phyloP scores from a whole-genome alignment of 2,113 vertebrate genomes.

The Lepus americanus region DNA sequence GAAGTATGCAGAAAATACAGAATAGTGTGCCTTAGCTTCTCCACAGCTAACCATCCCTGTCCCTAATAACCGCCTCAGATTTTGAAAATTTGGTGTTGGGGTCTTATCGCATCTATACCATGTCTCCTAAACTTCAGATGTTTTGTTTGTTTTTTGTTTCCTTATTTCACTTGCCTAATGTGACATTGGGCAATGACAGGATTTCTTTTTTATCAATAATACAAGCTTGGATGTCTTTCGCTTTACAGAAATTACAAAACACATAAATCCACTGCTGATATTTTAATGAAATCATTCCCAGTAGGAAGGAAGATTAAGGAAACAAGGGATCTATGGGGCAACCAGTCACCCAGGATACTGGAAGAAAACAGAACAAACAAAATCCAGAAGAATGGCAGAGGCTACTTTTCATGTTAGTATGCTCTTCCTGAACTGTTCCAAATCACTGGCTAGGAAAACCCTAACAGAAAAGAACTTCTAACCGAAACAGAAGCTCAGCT shows the following conservation, averaged over 20 bases:
- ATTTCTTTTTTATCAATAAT: background rate
- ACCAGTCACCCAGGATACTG: background rate
- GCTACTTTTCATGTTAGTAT: background rate
- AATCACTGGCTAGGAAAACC: background rate
- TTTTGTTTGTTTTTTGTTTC: background rate
- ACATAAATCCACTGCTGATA: background rate
- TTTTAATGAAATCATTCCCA: background rate
- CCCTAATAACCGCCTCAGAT: background rate
- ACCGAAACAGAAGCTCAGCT: background rate
- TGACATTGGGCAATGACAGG: background rate
- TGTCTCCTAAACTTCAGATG: background rate
- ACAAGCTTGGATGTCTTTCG: background rate
- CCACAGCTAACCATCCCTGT: background rate
- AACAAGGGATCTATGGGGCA: background rate
- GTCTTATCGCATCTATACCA: background rate
- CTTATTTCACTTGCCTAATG: constrained; percentile 6
- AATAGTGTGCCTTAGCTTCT: constrained; percentile 50
- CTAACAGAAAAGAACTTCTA: background rate
- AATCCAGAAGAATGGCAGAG: background rate
- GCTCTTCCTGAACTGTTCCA: background rate
- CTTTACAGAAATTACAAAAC: background rate
- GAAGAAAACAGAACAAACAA: background rate
- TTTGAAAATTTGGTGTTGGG: background rate
- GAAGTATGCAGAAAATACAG: constrained; percentile 67
- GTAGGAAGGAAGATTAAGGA: background rate